These are phyloP conservation scores for Drosophila willistoni DNA, from an alignment of 1,140 invertebrate genomes.

Conservation along the genomic window DNA sequence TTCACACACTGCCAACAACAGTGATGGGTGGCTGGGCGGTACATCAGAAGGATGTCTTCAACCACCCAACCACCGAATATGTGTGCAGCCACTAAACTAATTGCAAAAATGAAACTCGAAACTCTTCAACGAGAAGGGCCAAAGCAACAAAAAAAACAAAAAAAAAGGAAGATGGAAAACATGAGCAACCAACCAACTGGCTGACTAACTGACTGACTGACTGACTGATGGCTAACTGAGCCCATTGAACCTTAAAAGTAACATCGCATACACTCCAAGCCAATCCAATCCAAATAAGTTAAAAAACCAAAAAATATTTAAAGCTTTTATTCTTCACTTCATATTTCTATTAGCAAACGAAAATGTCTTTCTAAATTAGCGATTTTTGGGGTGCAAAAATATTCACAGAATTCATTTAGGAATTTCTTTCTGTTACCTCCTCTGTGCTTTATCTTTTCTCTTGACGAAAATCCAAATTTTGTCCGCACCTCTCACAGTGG, in stretches of 20 bases:
- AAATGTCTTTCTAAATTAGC: too few relatives aligned
- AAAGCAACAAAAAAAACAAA: background rate
- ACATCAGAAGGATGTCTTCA: background rate
- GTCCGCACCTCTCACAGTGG: too few relatives aligned
- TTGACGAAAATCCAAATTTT: background rate
- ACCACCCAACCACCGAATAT: constrained; percentile 12
- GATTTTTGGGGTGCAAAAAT: too few relatives aligned
- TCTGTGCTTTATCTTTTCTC: background rate
- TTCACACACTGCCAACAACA: constrained; percentile 45
- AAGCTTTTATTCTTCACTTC: too few relatives aligned
- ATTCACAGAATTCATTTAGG: too few relatives aligned
- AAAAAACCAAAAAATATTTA: too few relatives aligned
- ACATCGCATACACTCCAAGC: constrained; percentile 15
- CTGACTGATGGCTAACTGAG: background rate
- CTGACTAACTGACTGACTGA: background rate
- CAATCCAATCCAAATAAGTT: too few relatives aligned
- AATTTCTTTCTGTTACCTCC: too few relatives aligned
- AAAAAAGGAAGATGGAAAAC: background rate
- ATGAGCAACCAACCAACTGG: background rate
- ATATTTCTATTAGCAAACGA: too few relatives aligned
- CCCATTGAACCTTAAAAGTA: constrained; percentile 17
- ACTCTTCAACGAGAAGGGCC: constrained; percentile 31
- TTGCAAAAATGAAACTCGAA: constrained; percentile 49
- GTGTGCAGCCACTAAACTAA: constrained; percentile 56
- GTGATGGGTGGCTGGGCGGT: background rate